A percentile compares a stretch with the other conserved stretches of the same genome.
These are phyloP conservation scores for Apodemia zela DNA, from an alignment of 2,888 invertebrate species.

Conservation along the genomic window DNA sequence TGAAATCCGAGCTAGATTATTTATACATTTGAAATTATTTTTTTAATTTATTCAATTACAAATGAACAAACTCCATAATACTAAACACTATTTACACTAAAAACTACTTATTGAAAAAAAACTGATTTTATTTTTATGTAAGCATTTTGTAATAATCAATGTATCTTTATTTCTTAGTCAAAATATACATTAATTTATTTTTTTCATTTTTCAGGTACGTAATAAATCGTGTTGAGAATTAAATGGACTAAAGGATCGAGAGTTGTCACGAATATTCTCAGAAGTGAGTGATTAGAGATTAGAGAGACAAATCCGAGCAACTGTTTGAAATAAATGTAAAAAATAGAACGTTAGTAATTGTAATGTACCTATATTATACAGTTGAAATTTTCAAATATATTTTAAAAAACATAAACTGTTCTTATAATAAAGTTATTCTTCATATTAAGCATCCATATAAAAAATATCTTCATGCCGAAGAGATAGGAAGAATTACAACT, in stretches of 20 bases:
- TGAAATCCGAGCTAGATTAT: no score
- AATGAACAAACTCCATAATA: neutral
- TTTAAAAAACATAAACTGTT: no score
- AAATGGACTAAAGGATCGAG: constrained; percentile 38
- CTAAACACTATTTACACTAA: neutral
- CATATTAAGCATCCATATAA: no score
- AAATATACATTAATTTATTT: constrained; percentile 14
- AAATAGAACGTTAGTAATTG: neutral
- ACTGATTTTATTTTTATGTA: neutral
- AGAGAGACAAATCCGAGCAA: constrained; percentile 18
- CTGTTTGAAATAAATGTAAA: neutral
- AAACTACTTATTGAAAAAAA: neutral
- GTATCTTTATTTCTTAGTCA: no score
- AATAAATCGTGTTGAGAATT: constrained; percentile 43
- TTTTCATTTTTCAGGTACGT: constrained; percentile 61
- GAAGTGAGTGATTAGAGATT: constrained; percentile 45
- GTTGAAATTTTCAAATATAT: no score
- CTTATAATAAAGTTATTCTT: no score
- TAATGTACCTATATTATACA: neutral
- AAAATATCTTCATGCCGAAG: no score
- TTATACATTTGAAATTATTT: no score
- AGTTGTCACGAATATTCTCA: constrained; percentile 49
- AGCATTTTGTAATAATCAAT: neutral
- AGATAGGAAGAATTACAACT: no score
- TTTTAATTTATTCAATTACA: neutral